Evolutionary conservation across 2,888 invertebrate species (phyloP).

Genomic region (Microdon myrmicae): DNA sequence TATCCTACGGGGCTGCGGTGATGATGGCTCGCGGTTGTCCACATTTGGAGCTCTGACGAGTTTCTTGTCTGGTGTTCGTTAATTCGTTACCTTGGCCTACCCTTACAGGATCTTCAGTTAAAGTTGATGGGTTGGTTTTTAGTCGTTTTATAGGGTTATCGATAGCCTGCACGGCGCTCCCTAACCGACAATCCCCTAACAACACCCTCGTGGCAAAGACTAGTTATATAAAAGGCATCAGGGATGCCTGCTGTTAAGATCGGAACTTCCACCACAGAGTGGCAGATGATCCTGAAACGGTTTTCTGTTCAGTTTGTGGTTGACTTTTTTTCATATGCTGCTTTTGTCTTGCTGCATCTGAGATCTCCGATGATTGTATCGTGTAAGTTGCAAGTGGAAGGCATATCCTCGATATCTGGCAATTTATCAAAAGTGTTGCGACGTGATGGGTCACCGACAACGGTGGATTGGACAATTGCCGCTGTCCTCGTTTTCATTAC

Average conservation of each 20-base stretch:
- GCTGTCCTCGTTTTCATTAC: no score
- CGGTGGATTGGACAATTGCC: no score
- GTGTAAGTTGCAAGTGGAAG: no score
- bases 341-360: no score
- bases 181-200: constrained; percentile 18
- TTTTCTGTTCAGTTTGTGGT: constrained; percentile 6
- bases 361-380: no score
- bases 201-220: constrained; percentile 31
- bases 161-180: constrained; percentile 9
- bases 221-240: constrained; percentile 16
- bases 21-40: constrained; percentile 19
- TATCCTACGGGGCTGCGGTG: constrained; percentile 20
- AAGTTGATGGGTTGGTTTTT: constrained; percentile 17
- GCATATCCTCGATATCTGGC: no score
- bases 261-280: constrained; percentile 35
- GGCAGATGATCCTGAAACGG: constrained; percentile 37
- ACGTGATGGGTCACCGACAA: no score
- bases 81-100: constrained; percentile 47
- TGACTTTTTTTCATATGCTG: neutral
- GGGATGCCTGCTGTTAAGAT: constrained; percentile 27
- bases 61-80: constrained; percentile 44
- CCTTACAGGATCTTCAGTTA: no score
- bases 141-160: neutral
- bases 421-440: no score
- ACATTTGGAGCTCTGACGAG: constrained; percentile 40